Evolutionary conservation across 2,888 invertebrate species (phyloP), one percentile per base, ranked within the genome.

Genomic region (Dolichopus griseipennis): DNA sequence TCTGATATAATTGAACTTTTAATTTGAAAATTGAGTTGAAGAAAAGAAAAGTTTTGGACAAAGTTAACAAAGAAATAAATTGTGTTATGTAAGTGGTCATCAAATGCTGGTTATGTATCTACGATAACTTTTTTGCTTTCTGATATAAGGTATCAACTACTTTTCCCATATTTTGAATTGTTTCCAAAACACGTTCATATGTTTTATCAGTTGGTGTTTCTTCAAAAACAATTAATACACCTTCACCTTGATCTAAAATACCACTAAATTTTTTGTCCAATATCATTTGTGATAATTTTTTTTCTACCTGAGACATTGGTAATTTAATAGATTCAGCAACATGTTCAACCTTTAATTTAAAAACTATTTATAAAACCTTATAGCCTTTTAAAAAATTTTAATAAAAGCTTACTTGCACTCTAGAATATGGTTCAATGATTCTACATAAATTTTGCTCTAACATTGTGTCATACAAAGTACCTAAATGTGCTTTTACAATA

Each of bases 201-300:
- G 98, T 98, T 81, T 95, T 95, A 82, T 99, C 98, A 69, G 93
- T 89, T 65, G 91, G 89, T 69, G 92, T 90, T 79, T 96, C 95
- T 80, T 99, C 98, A 82, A 97, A 99, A 62, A 99, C 95, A 76
- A 99, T 95, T 72, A 99, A 84, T 67, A 99, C 96, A 71, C 98
- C 98, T 82, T 94, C 95, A 70, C 97, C 98, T 83, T 99, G 99
- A 84, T 99, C 98, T 73, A 99, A 85, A 74, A 98, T 98, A 27
- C 98, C 97, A 83, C 91, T 88, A 74, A 99, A 90, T 83, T 98
- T 99, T 78, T 95, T 95, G 83, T 99, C 99, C 80, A 99, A 84
- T 79, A 99, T 99, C 99, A 99, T 99, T 83, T 99, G 99, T 66
- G 98, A 98, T 69, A 99, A 84, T 83, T 99, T 99, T 84, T 97